These are phyloP conservation scores for Ametastegia equiseti DNA, from an alignment of 2,888 invertebrate species.

Conservation along the genomic window DNA sequence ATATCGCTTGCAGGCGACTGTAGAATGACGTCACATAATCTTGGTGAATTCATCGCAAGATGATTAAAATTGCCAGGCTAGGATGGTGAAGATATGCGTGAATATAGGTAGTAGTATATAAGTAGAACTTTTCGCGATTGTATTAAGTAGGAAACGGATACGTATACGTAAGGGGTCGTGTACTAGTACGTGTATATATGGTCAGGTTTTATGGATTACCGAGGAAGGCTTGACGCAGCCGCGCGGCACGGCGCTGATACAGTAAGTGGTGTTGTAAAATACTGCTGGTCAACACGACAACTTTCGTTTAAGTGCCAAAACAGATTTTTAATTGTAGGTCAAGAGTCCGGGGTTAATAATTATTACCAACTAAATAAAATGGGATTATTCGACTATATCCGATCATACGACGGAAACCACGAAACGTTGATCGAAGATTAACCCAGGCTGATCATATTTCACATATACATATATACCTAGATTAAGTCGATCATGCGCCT, in stretches of 20 bases:
- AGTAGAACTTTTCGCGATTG: neutral
- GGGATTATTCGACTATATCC: constrained; percentile 31
- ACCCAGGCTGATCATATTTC: neutral
- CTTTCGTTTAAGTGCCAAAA: constrained; percentile 48
- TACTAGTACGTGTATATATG: neutral
- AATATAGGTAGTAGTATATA: neutral
- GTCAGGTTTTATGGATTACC: constrained; percentile 36
- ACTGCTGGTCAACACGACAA: constrained; percentile 60
- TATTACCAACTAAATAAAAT: constrained; percentile 33
- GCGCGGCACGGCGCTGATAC: constrained; percentile 41
- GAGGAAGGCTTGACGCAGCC: constrained; percentile 41
- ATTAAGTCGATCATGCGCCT: neutral
- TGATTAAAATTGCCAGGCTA: constrained; percentile 14
- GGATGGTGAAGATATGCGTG: neutral
- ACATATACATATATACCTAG: no score
- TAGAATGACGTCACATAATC: neutral
- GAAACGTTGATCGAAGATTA: constrained; percentile 30
- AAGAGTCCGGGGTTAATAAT: constrained; percentile 36
- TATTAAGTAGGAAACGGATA: neutral
- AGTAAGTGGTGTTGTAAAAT: constrained; percentile 48
- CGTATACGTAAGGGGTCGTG: neutral
- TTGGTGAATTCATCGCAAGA: neutral
- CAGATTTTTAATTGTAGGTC: constrained; percentile 48
- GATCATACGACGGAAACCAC: constrained; percentile 39
- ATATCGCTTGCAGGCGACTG: neutral